Evolutionary conservation across 1,140 invertebrate genomes (phyloP), one percentile per base, ranked within the genome.

Genomic region (Scaptomyza hsui): DNA sequence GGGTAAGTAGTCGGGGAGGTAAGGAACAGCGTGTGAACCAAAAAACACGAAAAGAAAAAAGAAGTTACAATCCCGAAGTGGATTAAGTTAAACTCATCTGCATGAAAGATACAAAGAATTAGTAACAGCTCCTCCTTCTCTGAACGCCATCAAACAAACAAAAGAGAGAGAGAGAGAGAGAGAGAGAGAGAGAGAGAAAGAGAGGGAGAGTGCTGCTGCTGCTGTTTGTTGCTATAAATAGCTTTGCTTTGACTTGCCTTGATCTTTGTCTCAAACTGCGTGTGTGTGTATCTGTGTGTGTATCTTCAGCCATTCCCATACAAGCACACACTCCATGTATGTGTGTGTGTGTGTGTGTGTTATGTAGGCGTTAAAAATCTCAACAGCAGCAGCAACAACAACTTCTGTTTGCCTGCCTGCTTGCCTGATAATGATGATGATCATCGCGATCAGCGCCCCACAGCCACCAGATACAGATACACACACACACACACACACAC

Each of bases 351-450:
- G 39, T 53, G 42, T 59, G 55, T 59, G 9, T 57, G 24, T 13
- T 48, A 62, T 83, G 78, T 65, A 51, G 75, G 79, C 79, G 75
- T 85, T 51, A 51, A 83, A 83, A 83, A 83, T 83, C 79, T 80
- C 72, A 52, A 62, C 77, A 44, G 10, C 47, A 73, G 69, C 61
- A 51, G 56, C 53, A 55, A 16, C 45, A 16, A 39, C 74, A 53
- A 32, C 35, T 21, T 32, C 29, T 12, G 29, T 1, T 24, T 24
- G 24, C 24, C 24, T 24, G 24, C 3, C 9, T 32, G 29, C 2
- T 7, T 32, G 29, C 6, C 12, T 60, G 70, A 78, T 53, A 55
- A 75, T 68, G 75, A 75, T 53, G 60, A 75, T 69, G 75, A 78
- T 75, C 57, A 74, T 32, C 56, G 29, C 68, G 51, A 73, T 57